Base-by-base conservation (phyloP, 2,888 invertebrate genomes). In the Orthonevra nobilis region DNA sequence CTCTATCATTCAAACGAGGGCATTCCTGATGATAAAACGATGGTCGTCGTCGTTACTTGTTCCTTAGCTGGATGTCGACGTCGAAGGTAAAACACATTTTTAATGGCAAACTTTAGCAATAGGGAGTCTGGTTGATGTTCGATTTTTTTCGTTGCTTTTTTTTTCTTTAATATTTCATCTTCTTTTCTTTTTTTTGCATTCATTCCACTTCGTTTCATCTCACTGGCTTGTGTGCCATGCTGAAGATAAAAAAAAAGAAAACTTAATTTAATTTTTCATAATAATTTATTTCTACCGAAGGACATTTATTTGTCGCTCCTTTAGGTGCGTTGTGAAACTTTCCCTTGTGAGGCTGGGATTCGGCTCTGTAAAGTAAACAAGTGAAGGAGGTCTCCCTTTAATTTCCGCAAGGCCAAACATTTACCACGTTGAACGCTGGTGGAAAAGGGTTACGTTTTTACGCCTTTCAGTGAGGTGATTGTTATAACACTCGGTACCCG, bases 181-280 rank as follows among this genome's bases (percentile, higher is more conserved):
- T 23, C 12, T 26, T 38, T 23, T 17, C 10, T 38, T 14, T 15
- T 15, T 42, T 42, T n/a, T n/a, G n/a, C 19, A 15, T 36, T 34
- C 14, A 40, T 20, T 40, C 20, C 38, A 32, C 28, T 42, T 44
- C 6, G 9, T 34, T 20, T 26, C 30, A 28, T 60, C 50, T n/a
- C n/a, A n/a, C n/a, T 63, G 58, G 52, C 58, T 73, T 60, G 58
- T 66, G 60, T 74, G 74, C 66, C 73, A 60, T 74, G 66, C 38
- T 74, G 44, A 14, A 77, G 77, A 77, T 77, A 77, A 77, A 77
- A n/a, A n/a, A n/a, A n/a, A n/a, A n/a, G n/a, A n/a, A n/a, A 77
- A 77, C 70, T 70, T 77, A 77, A 77, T 77, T 77, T 77, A 77
- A 77, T 77, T 77, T 70, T 56, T 70, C 70, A 58, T 44, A 64